A percentile compares a stretch with the other conserved stretches of the same genome.
These are phyloP conservation scores for human DNA, from an alignment of 2,113 vertebrate genomes.

Conservation along the genomic window GRCh38 chrX:124855001-124855500, in stretches of 20 bases:
- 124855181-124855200: neutral
- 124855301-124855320: slow-evolving; percentile 16
- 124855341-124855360: neutral
- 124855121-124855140: neutral
- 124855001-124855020: neutral
- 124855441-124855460: neutral
- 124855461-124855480: neutral
- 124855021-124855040: slow-evolving; percentile 21
- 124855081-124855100: slow-evolving; percentile 28
- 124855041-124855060: neutral
- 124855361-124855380: neutral
- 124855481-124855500: slow-evolving; percentile 16
- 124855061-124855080: slow-evolving; percentile 31
- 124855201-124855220: neutral
- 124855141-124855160: slow-evolving; percentile 17
- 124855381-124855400: slow-evolving; percentile 29
- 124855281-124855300: neutral
- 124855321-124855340: neutral
- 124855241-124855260: slow-evolving; percentile 3
- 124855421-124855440: neutral
- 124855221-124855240: slow-evolving; percentile 1
- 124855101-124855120: slow-evolving; percentile 35
- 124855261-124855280: neutral
- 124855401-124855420: slow-evolving; percentile 4
- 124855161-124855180: neutral